A percentile compares a stretch with the other conserved stretches of the same genome.
These are phyloP conservation scores for Malacosoma neustria DNA, from an alignment of 2,888 invertebrate genomes.

Conservation along the genomic window DNA sequence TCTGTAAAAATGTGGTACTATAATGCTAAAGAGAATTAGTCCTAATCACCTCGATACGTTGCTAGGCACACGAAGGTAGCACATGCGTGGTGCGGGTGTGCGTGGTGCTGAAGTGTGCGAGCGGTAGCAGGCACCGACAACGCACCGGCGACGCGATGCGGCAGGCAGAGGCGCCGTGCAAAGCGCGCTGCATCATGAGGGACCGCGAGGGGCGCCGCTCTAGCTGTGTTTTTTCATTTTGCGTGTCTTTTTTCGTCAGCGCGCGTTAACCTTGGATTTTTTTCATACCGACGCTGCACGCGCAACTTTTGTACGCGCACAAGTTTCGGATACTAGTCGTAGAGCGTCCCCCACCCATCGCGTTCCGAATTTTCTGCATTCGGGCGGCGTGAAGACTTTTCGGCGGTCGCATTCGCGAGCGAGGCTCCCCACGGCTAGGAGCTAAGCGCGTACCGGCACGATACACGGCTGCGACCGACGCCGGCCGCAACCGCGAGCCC, in stretches of 20 bases:
- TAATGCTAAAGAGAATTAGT: too few species aligned
- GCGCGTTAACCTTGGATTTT: constrained; percentile 73
- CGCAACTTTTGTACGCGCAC: constrained; percentile 44
- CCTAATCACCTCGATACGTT: too few species aligned
- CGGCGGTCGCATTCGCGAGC: constrained; percentile 72
- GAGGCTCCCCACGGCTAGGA: constrained; percentile 61
- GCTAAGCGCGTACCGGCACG: constrained; percentile 43
- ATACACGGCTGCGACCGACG: constrained; percentile 6
- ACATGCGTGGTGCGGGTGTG: background rate
- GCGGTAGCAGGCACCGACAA: background rate
- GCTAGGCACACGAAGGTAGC: too few species aligned
- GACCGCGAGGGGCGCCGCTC: constrained; percentile 59
- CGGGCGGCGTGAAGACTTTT: constrained; percentile 66
- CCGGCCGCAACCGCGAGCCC: constrained; percentile 8
- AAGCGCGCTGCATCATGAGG: constrained; percentile 55
- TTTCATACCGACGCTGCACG: constrained; percentile 70
- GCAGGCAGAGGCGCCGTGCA: constrained; percentile 34
- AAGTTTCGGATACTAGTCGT: constrained; percentile 65
- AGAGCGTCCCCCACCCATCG: constrained; percentile 71
- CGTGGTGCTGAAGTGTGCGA: background rate
- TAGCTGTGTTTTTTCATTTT: constrained; percentile 70
- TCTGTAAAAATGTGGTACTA: too few species aligned
- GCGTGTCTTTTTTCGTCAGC: constrained; percentile 75
- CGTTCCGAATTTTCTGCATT: constrained; percentile 74
- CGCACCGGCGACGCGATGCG: constrained; percentile 13